Evolutionary conservation across 2,888 invertebrate genomes (phyloP).

Genomic region (Orgyia antiqua): DNA sequence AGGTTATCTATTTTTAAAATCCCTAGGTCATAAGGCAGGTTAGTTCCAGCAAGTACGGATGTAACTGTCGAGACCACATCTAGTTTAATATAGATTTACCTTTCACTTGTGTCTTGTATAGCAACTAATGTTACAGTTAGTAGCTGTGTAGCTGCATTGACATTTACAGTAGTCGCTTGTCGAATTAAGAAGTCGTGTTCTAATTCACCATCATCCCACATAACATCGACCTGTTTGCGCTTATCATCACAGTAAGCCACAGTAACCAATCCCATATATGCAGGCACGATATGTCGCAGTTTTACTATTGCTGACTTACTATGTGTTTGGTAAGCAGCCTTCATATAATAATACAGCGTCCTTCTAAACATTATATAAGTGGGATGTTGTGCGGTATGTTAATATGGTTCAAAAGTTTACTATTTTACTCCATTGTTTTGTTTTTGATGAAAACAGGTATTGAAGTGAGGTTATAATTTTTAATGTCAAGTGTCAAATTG

Average conservation of each 20-base stretch:
- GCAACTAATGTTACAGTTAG: slow-evolving; percentile 74
- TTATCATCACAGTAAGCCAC: slow-evolving; percentile 47
- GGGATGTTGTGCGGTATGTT: slow-evolving; percentile 7
- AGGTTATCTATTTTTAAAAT: too few species aligned
- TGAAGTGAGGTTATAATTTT: slow-evolving; percentile 17
- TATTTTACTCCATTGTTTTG: slow-evolving; percentile 13
- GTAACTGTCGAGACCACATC: too few species aligned
- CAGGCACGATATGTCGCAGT: slow-evolving; percentile 41
- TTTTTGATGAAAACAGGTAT: slow-evolving; percentile 4
- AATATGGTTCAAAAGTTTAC: neutral
- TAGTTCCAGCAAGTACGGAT: too few species aligned
- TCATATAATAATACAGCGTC: slow-evolving; percentile 41
- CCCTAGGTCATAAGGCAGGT: too few species aligned
- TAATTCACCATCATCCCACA: slow-evolving; percentile 47
- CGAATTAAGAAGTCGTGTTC: slow-evolving; percentile 74
- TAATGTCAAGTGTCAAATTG: too few species aligned
- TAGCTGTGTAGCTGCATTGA: slow-evolving; percentile 75
- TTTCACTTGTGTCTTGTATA: slow-evolving; percentile 72
- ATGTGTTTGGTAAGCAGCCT: slow-evolving; percentile 30
- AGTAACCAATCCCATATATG: slow-evolving; percentile 45
- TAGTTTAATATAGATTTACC: too few species aligned
- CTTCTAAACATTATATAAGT: slow-evolving; percentile 45
- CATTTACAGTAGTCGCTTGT: slow-evolving; percentile 73
- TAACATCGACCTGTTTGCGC: slow-evolving; percentile 29
- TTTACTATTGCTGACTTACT: slow-evolving; percentile 29